phyloP scores from a whole-genome alignment of 1,140 invertebrate species.

The Magallana angulata region DNA sequence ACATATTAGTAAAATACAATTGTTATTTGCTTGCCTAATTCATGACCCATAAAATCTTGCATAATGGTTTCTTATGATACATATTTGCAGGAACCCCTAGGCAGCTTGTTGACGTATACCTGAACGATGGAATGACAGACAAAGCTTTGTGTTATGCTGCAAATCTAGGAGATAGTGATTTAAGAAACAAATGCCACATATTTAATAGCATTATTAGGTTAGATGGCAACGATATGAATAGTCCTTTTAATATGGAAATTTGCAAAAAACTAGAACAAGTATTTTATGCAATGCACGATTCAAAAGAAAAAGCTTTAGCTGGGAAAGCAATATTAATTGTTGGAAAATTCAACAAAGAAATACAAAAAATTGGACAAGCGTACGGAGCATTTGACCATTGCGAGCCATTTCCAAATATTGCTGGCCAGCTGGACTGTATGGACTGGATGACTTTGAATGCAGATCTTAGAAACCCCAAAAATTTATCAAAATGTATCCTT shows the following conservation, averaged over 20 bases:
- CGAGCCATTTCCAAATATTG: neutral
- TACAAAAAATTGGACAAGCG: neutral
- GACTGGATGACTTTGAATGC: constrained; percentile 13
- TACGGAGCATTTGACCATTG: neutral
- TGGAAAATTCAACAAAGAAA: neutral
- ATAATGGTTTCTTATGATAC: too few species aligned
- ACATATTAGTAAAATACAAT: too few species aligned
- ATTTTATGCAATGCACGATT: constrained; percentile 4
- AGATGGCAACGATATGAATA: neutral
- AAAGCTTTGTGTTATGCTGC: neutral
- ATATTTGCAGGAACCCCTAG: too few species aligned
- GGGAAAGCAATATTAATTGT: neutral
- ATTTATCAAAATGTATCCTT: constrained; percentile 2
- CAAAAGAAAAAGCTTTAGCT: constrained; percentile 12
- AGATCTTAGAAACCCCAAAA: neutral
- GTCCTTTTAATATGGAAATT: neutral
- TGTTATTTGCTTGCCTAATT: too few species aligned
- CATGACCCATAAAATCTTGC: too few species aligned
- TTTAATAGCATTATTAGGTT: neutral
- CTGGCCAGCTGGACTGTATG: constrained; percentile 17
- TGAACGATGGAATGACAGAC: constrained; percentile 14
- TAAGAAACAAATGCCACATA: neutral
- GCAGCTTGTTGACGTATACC: neutral
- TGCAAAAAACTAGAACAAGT: neutral
- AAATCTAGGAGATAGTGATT: neutral